Percentiles rank a stretch among this genome's conserved stretches.
These are phyloP conservation scores for Zaprionus capensis DNA, from an alignment of 1,140 invertebrate genomes.

Conservation along the genomic window DNA sequence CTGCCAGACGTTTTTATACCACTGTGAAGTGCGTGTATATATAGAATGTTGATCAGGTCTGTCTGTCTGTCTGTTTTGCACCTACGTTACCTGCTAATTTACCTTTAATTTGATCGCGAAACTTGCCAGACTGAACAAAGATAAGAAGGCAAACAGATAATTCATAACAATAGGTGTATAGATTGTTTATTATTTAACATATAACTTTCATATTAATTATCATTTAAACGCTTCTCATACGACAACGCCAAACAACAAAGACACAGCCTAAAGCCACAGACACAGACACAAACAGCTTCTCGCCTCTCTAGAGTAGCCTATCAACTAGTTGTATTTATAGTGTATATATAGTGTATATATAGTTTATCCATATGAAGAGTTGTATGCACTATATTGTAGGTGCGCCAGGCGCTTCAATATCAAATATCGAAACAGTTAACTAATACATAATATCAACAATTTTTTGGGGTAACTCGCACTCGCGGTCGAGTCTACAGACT, in stretches of 20 bases:
- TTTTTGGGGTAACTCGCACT: slow-evolving; percentile 39
- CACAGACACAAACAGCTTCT: slow-evolving; percentile 74
- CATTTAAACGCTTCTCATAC: slow-evolving; percentile 68
- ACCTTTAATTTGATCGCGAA: neutral
- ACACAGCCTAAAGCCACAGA: slow-evolving; percentile 79
- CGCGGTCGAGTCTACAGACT: slow-evolving; percentile 35
- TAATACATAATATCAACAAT: slow-evolving; percentile 78
- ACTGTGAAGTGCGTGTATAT: neutral
- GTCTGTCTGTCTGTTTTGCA: neutral
- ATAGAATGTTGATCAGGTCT: neutral
- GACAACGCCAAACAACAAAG: slow-evolving; percentile 79
- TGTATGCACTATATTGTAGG: slow-evolving; percentile 31
- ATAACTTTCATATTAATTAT: slow-evolving; percentile 63
- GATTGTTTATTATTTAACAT: slow-evolving; percentile 61
- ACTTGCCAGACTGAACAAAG: neutral
- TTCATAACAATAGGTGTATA: slow-evolving; percentile 54
- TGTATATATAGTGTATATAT: slow-evolving; percentile 41
- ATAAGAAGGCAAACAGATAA: neutral
- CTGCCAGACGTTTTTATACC: neutral
- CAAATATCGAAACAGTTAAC: slow-evolving; percentile 49
- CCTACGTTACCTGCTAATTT: slow-evolving; percentile 1
- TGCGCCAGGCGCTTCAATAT: slow-evolving; percentile 60
- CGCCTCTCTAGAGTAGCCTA: slow-evolving; percentile 66
- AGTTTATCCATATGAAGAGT: slow-evolving; percentile 43
- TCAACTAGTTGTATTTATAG: slow-evolving; percentile 50